Conservation (phyloP, 2,113 vertebrate species). For the Zapus hudsonius region DNA sequence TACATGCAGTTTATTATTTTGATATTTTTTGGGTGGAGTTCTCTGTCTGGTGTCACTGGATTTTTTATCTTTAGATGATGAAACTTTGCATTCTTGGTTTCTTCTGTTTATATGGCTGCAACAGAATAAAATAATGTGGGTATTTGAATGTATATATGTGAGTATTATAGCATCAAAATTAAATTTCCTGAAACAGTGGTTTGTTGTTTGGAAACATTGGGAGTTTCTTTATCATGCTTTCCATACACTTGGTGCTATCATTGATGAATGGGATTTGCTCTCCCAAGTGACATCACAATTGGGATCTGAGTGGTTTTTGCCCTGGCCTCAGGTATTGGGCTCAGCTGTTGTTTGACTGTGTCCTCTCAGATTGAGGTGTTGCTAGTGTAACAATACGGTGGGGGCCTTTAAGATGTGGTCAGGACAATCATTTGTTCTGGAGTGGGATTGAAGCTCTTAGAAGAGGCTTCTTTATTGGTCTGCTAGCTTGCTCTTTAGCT, state of each 20-base stretch:
- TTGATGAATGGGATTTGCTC: background rate
- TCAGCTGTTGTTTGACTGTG: background rate
- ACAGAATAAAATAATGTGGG: background rate
- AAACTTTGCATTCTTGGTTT: background rate
- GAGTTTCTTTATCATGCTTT: background rate
- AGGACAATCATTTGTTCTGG: background rate
- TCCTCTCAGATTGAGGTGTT: background rate
- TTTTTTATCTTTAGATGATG: background rate
- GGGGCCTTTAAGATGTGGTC: background rate
- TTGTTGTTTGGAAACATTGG: constrained; percentile 22
- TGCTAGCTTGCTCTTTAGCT: background rate
- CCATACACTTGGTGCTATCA: background rate
- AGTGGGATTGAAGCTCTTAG: background rate
- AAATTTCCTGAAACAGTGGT: background rate
- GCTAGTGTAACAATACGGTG: background rate
- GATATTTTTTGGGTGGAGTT: background rate
- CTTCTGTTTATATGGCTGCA: constrained; percentile 7
- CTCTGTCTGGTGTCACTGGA: background rate
- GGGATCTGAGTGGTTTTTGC: background rate
- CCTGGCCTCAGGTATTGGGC: background rate
- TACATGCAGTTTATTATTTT: constrained; percentile 21
- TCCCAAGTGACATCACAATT: background rate
- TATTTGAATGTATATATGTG: background rate
- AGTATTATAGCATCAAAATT: background rate
- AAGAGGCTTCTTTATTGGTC: background rate